Evolutionary conservation across 2,113 vertebrate genomes (phyloP).

Genomic region (Tragulus kanchil): DNA sequence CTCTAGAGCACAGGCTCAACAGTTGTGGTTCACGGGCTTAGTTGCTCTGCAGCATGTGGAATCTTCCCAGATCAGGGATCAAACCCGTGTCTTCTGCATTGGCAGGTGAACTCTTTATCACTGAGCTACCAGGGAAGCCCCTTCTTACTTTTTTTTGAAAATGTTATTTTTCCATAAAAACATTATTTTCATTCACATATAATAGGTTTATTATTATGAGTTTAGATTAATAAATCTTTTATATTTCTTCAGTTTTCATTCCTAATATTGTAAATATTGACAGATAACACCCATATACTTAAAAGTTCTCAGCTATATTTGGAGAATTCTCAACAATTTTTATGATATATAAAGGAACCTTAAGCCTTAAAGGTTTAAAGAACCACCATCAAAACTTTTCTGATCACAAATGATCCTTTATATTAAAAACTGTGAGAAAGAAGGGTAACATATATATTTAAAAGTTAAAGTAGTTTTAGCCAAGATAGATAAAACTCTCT

Average conservation of each 20-base stretch:
- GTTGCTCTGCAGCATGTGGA: too few relatives aligned
- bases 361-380: not conserved
- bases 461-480: slow-evolving; percentile 45
- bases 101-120: too few relatives aligned
- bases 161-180: not conserved
- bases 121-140: too few relatives aligned
- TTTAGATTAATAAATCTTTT: not conserved
- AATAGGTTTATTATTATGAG: not conserved
- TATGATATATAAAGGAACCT: not conserved
- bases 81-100: too few relatives aligned
- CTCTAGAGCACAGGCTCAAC: too few relatives aligned
- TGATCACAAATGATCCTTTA: not conserved
- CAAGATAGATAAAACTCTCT: not conserved
- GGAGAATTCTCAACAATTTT: not conserved
- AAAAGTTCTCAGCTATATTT: slow-evolving; percentile 24
- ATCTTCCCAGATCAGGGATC: too few relatives aligned
- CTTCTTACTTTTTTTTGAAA: not conserved
- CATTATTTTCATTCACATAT: not conserved
- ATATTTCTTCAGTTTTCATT: not conserved
- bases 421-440: slow-evolving; percentile 35
- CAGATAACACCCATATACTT: not conserved
- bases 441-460: not conserved
- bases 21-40: too few relatives aligned
- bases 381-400: not conserved
- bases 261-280: slow-evolving; percentile 3